Percentiles rank a stretch among this genome's conserved stretches.
Evolutionary conservation across 2,797 vertebrate species (phyloP).

Genomic region (Phyllotis vaccarum): DNA sequence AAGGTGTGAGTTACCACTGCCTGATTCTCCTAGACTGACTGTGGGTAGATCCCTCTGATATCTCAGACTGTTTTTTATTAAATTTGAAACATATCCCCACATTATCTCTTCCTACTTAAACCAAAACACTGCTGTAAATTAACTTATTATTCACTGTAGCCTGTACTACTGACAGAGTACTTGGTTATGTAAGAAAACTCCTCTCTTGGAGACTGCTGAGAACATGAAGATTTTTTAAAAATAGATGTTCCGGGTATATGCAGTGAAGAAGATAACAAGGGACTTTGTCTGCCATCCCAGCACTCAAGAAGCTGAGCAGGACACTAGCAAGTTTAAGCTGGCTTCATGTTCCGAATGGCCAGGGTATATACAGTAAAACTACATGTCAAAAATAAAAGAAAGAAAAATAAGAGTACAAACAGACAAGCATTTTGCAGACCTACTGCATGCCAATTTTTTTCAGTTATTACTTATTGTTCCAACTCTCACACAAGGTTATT

Average conservation of each 20-base stretch:
- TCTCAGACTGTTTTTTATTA: too few relatives aligned
- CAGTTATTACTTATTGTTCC: not conserved
- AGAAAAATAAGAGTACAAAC: not conserved
- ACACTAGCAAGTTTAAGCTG: not conserved
- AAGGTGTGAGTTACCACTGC: too few relatives aligned
- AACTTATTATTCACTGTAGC: not conserved
- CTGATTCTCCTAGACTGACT: too few relatives aligned
- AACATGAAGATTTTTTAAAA: not conserved
- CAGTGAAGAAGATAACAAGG: not conserved
- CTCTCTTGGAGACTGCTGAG: not conserved
- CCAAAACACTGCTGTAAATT: not conserved
- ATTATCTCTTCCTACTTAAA: slow-evolving; percentile 31
- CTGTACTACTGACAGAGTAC: not conserved
- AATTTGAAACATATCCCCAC: too few relatives aligned
- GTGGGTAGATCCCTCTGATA: too few relatives aligned
- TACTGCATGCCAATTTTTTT: not conserved
- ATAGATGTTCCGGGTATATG: not conserved
- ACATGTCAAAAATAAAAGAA: not conserved
- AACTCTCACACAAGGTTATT: not conserved
- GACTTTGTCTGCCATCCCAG: not conserved
- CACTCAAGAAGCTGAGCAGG: not conserved
- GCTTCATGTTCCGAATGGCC: not conserved
- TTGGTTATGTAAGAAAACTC: not conserved
- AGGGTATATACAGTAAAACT: not conserved
- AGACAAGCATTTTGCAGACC: not conserved